Evolutionary conservation across 92 coral and sea anemone species (phyloP).

Genomic region (Siderastrea siderea): DNA sequence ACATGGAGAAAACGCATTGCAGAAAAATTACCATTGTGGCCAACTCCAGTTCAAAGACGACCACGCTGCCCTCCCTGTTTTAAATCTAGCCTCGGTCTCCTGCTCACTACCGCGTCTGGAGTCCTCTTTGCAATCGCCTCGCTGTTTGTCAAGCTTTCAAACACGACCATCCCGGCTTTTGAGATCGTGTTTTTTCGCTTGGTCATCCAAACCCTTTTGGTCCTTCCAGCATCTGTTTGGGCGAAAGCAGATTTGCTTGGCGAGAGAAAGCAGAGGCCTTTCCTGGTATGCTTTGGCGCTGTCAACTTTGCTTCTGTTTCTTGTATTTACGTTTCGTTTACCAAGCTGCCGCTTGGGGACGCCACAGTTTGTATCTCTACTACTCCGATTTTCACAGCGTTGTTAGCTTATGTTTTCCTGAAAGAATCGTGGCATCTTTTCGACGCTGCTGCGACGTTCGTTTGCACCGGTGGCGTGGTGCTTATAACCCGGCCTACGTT

Average conservation of each 20-base stretch:
- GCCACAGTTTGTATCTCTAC: slow-evolving; percentile 89
- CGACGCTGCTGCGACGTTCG: slow-evolving; percentile 79
- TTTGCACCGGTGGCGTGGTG: slow-evolving; percentile 77
- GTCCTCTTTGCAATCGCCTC: slow-evolving; percentile 86
- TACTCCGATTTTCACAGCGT: slow-evolving; percentile 85
- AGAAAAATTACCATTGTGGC: slow-evolving; percentile 54
- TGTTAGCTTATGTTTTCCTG: slow-evolving; percentile 80
- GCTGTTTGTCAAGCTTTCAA: slow-evolving; percentile 86
- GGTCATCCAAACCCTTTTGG: slow-evolving; percentile 72
- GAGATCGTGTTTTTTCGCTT: slow-evolving; percentile 87
- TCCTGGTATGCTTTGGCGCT: slow-evolving; percentile 73
- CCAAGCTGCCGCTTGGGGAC: slow-evolving; percentile 84
- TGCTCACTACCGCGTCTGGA: slow-evolving; percentile 79
- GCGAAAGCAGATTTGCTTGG: slow-evolving; percentile 76
- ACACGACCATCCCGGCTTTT: slow-evolving; percentile 84
- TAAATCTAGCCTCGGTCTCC: slow-evolving; percentile 70
- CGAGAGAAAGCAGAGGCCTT: slow-evolving; percentile 74
- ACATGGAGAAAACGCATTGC: slow-evolving; percentile 55
- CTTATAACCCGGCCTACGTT: slow-evolving; percentile 84
- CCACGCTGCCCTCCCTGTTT: slow-evolving; percentile 26
- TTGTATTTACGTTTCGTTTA: slow-evolving; percentile 86
- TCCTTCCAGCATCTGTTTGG: slow-evolving; percentile 83
- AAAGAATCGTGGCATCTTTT: slow-evolving; percentile 85
- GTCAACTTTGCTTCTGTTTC: slow-evolving; percentile 85
- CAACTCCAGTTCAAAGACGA: not conserved